Conservation (phyloP, 2,888 invertebrate genomes). For the Brenthis daphne region DNA sequence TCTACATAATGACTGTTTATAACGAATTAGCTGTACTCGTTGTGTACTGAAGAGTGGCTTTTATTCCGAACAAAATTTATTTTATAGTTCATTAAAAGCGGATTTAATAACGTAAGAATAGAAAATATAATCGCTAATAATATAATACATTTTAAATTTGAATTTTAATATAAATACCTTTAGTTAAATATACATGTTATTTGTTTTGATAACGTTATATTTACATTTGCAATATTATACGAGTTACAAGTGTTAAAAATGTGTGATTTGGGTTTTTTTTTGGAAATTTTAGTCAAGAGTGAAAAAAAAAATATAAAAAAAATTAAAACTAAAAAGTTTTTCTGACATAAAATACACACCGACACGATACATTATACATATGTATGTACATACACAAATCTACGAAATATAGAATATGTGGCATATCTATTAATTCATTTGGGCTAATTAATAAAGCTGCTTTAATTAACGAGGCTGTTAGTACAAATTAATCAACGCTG, state of each 20-base stretch:
- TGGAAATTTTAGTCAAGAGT: too few relatives aligned
- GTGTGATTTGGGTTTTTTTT: too few relatives aligned
- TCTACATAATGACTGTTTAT: slow-evolving; percentile 60
- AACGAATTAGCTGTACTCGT: slow-evolving; percentile 50
- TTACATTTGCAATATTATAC: too few relatives aligned
- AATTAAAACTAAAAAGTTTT: too few relatives aligned
- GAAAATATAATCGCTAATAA: neutral
- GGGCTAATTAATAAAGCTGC: slow-evolving; percentile 69
- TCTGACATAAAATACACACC: too few relatives aligned
- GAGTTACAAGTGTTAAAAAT: too few relatives aligned
- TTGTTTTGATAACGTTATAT: too few relatives aligned
- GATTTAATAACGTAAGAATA: neutral
- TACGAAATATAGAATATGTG: slow-evolving; percentile 29
- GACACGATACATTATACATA: neutral
- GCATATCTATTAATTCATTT: slow-evolving; percentile 63
- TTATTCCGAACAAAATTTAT: neutral
- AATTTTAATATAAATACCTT: too few relatives aligned
- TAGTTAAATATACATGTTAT: too few relatives aligned
- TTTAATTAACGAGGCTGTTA: slow-evolving; percentile 69
- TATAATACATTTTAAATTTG: neutral
- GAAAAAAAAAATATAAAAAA: too few relatives aligned
- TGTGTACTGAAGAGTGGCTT: slow-evolving; percentile 31
- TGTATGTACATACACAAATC: slow-evolving; percentile 13
- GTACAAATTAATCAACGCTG: slow-evolving; percentile 69
- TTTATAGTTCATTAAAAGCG: slow-evolving; percentile 11